Base-by-base conservation (phyloP, 2,888 invertebrate species). In the Schrankia costaestrigalis region DNA sequence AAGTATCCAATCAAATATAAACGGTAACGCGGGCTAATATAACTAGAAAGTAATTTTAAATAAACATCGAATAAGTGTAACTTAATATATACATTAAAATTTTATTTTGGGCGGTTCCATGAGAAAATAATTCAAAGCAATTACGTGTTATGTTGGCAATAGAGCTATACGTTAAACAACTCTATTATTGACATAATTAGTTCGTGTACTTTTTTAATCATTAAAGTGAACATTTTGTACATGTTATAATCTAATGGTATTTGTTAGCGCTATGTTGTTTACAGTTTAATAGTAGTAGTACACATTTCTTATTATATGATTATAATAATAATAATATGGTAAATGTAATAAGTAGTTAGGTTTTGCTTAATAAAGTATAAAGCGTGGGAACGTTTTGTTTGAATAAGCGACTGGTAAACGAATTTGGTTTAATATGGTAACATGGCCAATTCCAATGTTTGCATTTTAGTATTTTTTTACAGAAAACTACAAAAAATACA, bases 181-280 rank as follows among this genome's bases (percentile, higher is more conserved):
- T 79, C 64, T 71, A 76, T 78, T 80, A 82, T 81, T 72, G 71
- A 71, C 59, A 64, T 75, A 70, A 82, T 80, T 74, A 78, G 69
- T 71, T 74, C 39, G 60, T 62, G 47, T 52, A 32, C 60, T 54
- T 65, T 63, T 43, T 53, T 70, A 23, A 10, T 11, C n/a, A 15
- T 28, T 11, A 11, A 14, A 9, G 19, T 14, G 11, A 32, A 42
- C 47, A 51, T 63, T 58, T 59, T 56, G 59, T 43, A 39, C 32
- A 37, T n/a, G 50, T 55, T 60, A 57, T 63, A 51, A 54, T 49
- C 62, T 65, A 58, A 49, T 63, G 53, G 67, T 60, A 49, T 59
- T 49, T 62, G 60, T 63, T 51, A 61, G 46, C 46, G 55, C 60
- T 64, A 59, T 19, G 41, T 48, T 56, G 51, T 39, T 37, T 34